phyloP scores from a whole-genome alignment of 2,797 vertebrate species.

The Scolopax bukidnonensis region DNA sequence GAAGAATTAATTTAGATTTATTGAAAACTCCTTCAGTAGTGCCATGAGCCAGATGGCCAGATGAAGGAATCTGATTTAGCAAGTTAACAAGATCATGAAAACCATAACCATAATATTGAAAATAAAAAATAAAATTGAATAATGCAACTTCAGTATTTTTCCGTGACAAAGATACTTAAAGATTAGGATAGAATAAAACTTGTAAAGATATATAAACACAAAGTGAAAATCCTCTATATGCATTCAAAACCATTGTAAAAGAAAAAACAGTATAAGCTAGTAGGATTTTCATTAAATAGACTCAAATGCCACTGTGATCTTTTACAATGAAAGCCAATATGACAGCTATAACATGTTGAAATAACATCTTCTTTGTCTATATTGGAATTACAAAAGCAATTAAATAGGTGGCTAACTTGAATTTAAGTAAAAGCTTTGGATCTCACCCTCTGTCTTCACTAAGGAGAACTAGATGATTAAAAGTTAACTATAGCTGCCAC shows the following conservation, averaged over 20 bases:
- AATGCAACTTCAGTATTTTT: conserved; percentile 6
- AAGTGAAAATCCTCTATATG: background rate
- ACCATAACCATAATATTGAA: conserved; percentile 33
- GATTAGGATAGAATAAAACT: background rate
- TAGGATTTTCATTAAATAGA: conserved; percentile 7
- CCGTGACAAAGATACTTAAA: background rate
- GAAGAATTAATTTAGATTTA: conserved; percentile 45
- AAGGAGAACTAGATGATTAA: background rate
- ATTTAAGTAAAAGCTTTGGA: background rate
- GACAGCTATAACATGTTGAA: background rate
- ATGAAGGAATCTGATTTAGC: conserved; percentile 50
- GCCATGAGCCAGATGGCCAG: conserved; percentile 51
- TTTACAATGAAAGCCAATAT: background rate
- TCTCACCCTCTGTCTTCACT: background rate
- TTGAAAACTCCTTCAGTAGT: conserved; percentile 21
- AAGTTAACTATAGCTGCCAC: conserved; percentile 17
- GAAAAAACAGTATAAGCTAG: background rate
- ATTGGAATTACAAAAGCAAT: background rate
- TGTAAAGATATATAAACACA: background rate
- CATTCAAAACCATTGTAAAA: background rate
- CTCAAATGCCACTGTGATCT: background rate
- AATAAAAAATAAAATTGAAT: conserved; percentile 31
- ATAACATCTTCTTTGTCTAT: background rate
- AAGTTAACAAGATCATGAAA: conserved; percentile 46
- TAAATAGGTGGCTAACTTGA: background rate